Evolutionary conservation across 2,797 vertebrate species (phyloP).

Genomic region (Morus bassanus): DNA sequence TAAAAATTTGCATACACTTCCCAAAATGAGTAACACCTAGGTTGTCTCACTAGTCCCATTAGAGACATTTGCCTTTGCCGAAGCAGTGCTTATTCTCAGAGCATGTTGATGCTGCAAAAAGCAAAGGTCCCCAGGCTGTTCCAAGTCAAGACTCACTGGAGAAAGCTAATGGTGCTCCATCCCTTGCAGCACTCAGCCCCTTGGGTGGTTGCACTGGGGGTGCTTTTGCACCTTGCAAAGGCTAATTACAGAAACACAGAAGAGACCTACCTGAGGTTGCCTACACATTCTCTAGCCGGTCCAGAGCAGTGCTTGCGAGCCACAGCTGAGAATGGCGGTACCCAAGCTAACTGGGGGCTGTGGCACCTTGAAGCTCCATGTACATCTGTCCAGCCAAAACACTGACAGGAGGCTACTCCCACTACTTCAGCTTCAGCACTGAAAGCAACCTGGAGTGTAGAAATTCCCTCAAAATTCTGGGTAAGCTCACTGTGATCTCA

Average conservation of each 20-base stretch:
- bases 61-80: neutral
- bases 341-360: neutral
- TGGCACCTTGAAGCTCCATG: neutral
- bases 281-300: neutral
- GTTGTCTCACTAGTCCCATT: neutral
- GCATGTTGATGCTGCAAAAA: neutral
- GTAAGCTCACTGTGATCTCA: neutral
- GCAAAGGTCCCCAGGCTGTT: neutral
- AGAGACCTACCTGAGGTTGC: neutral
- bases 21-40: neutral
- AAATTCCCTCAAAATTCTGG: neutral
- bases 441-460: neutral
- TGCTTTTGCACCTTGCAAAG: neutral
- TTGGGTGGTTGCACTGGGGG: neutral
- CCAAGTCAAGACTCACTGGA: neutral
- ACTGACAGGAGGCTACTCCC: neutral
- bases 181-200: accelerated
- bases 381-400: neutral
- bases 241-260: neutral
- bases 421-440: neutral
- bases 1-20: neutral
- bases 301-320: neutral
- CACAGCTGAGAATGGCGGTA: accelerated
- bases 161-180: neutral
- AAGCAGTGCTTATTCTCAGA: neutral